These are phyloP conservation scores for Aricia artaxerxes DNA, from an alignment of 2,888 invertebrate genomes.

Conservation along the genomic window DNA sequence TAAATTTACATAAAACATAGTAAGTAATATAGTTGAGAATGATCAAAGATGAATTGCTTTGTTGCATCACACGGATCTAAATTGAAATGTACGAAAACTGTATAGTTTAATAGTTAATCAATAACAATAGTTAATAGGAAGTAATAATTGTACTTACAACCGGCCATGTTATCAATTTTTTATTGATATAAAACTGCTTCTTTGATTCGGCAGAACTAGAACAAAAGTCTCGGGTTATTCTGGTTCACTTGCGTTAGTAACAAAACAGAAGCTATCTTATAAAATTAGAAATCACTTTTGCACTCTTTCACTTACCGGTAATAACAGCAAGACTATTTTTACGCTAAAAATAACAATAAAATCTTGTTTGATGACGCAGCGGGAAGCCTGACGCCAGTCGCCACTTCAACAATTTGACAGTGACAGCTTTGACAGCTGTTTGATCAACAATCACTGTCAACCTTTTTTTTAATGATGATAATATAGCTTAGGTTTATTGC, in stretches of 20 bases:
- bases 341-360: background rate
- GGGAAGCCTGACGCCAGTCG: background rate
- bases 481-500: too few species aligned
- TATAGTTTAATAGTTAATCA: background rate
- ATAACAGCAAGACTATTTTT: background rate
- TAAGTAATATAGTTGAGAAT: background rate
- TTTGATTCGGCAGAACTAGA: background rate
- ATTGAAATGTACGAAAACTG: background rate
- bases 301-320: background rate
- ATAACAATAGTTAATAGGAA: background rate
- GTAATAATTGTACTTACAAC: conserved; percentile 53
- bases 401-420: background rate
- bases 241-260: background rate
- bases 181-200: background rate
- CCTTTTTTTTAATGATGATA: too few species aligned
- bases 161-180: conserved; percentile 50
- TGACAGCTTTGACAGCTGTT: too few species aligned
- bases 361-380: background rate
- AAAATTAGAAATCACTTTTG: background rate
- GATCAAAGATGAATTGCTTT: background rate
- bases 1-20: background rate
- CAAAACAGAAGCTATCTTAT: background rate
- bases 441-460: too few species aligned
- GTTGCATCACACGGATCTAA: background rate
- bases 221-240: background rate